Base-by-base conservation (phyloP, 1,140 invertebrate genomes). In the Aleiodes sp. region DNA sequence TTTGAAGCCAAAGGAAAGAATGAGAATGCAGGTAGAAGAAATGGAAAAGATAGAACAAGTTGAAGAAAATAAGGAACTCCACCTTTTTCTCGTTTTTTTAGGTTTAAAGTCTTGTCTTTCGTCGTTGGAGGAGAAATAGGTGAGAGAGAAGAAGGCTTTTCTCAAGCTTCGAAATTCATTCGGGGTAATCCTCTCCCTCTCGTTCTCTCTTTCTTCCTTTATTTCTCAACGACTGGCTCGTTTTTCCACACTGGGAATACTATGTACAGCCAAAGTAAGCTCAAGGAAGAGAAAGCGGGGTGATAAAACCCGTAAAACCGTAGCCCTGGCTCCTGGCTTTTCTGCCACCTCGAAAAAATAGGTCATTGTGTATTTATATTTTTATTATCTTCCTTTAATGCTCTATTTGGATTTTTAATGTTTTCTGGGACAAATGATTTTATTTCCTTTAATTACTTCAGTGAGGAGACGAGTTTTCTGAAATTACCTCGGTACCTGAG, bases 111-210 rank as follows among this genome's bases (percentile, higher is more conserved):
- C 37, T 21, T 63, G 37, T 26, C 16, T 41, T 9, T 35, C 21
- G 3, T 43, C 21, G 29, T 43, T 35, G 57, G 4, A 28, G 9
- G 19, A 12, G 4, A 60, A 33, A 14, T 24, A 10, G 33, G 8
- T 0, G n/a, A 39, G 8, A 19, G 9, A 7, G 16, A 10, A 10
- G 35, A 0, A 1, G 19, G 35, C 6, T 14, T n/a, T n/a, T n/a
- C n/a, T n/a, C n/a, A n/a, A n/a, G 46, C 64, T 66, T 57, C 46
- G 16, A 43, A 66, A 66, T 66, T 66, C 64, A 66, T 66, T 66
- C 39, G 10, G 52, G 46, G 46, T 66, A 66, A 66, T 66, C 46
- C 12, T 14, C 14, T 26, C 33, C 16, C 21, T 37, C 14, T 28
- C 33, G 4, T 28, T 37, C 12, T 8, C 14, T 16, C 7, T 37